Percentiles rank a stretch among this genome's conserved stretches.
phyloP scores from a whole-genome alignment of 2,113 vertebrate genomes.

The Centropus bengalensis region DNA sequence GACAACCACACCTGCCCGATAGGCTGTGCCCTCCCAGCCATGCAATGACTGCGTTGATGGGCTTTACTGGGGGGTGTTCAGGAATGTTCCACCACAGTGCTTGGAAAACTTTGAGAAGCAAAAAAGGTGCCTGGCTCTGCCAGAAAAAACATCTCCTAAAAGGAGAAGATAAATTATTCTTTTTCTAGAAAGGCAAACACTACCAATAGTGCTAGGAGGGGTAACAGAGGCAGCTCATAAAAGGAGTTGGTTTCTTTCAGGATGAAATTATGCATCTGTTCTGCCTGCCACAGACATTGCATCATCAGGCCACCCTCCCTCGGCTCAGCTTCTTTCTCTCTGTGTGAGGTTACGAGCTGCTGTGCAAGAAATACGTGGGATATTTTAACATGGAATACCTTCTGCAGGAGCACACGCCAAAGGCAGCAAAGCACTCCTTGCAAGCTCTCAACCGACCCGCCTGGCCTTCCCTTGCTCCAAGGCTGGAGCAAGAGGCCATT shows the following conservation, averaged over 20 bases:
- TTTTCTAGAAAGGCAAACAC: conserved; percentile 20
- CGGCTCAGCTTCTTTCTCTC: background rate
- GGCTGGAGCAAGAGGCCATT: background rate
- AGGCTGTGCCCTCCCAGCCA: background rate
- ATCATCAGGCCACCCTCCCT: background rate
- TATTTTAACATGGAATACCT: background rate
- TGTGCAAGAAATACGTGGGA: background rate
- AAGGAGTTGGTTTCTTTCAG: conserved; percentile 20
- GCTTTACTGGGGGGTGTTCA: background rate
- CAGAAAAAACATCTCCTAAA: conserved; percentile 43
- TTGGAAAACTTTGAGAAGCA: conserved; percentile 7
- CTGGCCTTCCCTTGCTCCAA: background rate
- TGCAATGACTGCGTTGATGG: accelerated
- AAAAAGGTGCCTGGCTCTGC: background rate
- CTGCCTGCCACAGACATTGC: background rate
- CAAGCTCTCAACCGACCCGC: background rate
- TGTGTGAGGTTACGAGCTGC: background rate
- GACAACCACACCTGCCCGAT: background rate
- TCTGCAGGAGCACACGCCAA: background rate
- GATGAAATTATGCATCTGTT: conserved; percentile 35
- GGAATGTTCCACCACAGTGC: background rate
- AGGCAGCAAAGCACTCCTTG: background rate
- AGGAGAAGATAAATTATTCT: conserved; percentile 5
- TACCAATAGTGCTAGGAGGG: background rate
- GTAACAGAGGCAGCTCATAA: background rate